Conservation (phyloP, 1,140 invertebrate genomes). For the Pollicipes pollicipes region DNA sequence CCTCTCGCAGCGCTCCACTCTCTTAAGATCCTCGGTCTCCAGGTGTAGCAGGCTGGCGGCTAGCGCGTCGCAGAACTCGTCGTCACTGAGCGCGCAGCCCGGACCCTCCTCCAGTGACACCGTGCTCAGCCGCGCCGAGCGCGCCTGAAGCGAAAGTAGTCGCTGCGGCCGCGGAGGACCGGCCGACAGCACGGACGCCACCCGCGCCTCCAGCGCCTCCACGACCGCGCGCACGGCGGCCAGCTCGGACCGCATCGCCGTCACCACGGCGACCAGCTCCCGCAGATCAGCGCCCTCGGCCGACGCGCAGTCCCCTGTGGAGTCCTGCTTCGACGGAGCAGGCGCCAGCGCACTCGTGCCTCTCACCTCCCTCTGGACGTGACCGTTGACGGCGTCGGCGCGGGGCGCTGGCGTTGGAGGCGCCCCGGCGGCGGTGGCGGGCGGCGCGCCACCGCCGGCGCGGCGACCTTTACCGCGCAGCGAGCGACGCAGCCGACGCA, state of each 20-base stretch:
- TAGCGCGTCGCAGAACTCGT: conserved; percentile 98
- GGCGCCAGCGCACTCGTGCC: no score
- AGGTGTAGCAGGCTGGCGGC: conserved; percentile 90
- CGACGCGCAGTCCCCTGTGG: not conserved
- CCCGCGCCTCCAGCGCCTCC: not conserved
- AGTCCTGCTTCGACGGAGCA: no score
- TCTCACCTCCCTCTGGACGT: not conserved
- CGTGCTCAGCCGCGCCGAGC: not conserved
- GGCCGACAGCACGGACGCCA: not conserved
- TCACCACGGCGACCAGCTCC: not conserved
- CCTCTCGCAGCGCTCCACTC: not conserved
- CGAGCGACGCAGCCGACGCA: not conserved
- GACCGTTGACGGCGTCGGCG: no score
- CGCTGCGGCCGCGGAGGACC: not conserved
- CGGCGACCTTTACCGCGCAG: not conserved
- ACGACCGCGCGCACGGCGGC: not conserved
- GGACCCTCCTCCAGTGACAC: conserved; percentile 57
- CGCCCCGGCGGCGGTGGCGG: no score
- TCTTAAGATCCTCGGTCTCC: conserved; percentile 59
- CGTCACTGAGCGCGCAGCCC: conserved; percentile 84
- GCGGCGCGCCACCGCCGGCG: not conserved
- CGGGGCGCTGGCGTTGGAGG: not conserved
- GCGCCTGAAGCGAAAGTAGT: not conserved
- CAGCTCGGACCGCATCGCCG: not conserved
- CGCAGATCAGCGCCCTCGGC: not conserved